These are phyloP conservation scores for Ophion costatus DNA, from an alignment of 2,888 invertebrate species.

Conservation along the genomic window DNA sequence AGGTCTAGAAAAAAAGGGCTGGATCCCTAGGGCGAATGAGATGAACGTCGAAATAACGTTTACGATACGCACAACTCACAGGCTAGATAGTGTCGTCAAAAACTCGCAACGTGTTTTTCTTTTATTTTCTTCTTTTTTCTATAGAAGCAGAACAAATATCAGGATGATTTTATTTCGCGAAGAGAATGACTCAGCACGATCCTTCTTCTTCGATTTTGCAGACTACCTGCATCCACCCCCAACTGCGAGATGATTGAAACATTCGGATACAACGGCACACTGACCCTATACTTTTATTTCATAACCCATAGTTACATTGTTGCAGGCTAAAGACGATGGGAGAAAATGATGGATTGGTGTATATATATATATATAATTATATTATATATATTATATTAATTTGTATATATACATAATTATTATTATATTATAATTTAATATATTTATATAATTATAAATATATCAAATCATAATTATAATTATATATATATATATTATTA, in stretches of 20 bases:
- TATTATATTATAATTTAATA: too few species aligned
- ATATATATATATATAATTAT: too few species aligned
- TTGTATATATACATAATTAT: too few species aligned
- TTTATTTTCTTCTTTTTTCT: background rate
- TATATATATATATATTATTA: too few species aligned
- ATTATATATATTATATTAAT: too few species aligned
- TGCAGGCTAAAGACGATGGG: background rate
- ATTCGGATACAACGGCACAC: constrained; percentile 35
- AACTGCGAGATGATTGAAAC: constrained; percentile 53
- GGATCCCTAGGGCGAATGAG: background rate
- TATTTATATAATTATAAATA: too few species aligned
- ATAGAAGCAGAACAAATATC: background rate
- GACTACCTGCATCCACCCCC: constrained; percentile 54
- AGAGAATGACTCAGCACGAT: constrained; percentile 50
- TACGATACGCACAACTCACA: background rate
- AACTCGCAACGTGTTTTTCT: constrained; percentile 12
- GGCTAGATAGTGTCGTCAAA: background rate
- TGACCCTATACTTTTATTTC: constrained; percentile 5
- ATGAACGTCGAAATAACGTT: background rate
- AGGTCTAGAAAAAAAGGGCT: constrained; percentile 19
- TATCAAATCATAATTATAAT: too few species aligned
- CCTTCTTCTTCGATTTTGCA: constrained; percentile 32
- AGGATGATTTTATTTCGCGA: background rate
- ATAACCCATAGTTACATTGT: background rate
- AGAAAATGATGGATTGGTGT: too few species aligned